Percentiles rank a stretch among this genome's conserved stretches.
phyloP scores from a whole-genome alignment of 2,113 vertebrate genomes.

The Ciconia boyciana region DNA sequence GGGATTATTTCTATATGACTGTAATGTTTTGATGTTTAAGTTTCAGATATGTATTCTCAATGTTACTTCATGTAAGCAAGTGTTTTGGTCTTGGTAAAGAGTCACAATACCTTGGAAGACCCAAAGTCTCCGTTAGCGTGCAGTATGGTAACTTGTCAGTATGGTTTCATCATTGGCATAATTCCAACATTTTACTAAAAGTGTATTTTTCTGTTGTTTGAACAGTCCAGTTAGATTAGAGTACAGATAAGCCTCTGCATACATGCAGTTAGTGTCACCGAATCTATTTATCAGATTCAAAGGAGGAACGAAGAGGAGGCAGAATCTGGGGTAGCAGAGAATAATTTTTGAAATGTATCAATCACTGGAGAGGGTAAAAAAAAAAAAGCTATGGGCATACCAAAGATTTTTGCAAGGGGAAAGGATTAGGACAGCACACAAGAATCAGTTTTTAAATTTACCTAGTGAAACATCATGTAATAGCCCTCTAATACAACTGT shows the following conservation, averaged over 20 bases:
- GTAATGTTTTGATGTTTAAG: neutral
- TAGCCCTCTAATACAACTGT: neutral
- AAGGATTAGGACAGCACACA: neutral
- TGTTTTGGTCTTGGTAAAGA: neutral
- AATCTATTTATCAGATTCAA: neutral
- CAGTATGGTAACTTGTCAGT: neutral
- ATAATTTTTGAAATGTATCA: neutral
- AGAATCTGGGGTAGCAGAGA: neutral
- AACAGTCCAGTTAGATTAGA: neutral
- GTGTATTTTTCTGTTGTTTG: neutral
- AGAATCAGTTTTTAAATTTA: neutral
- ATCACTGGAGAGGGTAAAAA: neutral
- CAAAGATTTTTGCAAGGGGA: neutral
- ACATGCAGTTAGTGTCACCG: neutral
- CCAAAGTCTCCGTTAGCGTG: neutral
- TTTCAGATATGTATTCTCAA: neutral
- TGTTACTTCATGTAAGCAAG: neutral
- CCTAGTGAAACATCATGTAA: neutral
- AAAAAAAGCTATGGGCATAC: neutral
- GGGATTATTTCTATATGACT: neutral
- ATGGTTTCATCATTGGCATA: neutral
- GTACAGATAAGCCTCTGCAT: neutral
- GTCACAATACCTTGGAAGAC: neutral
- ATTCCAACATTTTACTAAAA: neutral
- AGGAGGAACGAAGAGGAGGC: neutral